Evolutionary conservation across 2,888 invertebrate species (phyloP).

Genomic region (Hyposoter didymator): DNA sequence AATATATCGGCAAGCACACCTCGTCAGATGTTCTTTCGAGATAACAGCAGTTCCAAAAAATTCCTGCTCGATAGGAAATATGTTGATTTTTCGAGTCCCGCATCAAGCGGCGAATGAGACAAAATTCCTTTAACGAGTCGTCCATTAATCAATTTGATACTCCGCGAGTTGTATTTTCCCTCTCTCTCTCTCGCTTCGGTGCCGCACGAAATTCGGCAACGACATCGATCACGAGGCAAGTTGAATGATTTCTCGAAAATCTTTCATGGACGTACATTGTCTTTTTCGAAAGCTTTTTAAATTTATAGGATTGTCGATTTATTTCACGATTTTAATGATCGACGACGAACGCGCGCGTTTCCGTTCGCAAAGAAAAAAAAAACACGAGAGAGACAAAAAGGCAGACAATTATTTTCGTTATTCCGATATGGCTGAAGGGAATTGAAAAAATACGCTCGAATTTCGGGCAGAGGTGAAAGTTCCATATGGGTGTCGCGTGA

Average conservation of each 20-base stretch:
- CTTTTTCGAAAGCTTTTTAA: background rate
- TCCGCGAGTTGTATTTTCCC: background rate
- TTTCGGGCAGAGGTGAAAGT: conserved; percentile 37
- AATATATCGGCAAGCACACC: conserved; percentile 35
- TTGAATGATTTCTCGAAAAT: conserved; percentile 1
- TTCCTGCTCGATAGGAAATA: conserved; percentile 1
- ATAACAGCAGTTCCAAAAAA: conserved; percentile 42
- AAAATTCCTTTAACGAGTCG: conserved; percentile 24
- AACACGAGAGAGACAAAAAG: too few relatives aligned
- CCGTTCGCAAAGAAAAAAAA: background rate
- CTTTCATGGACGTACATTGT: conserved; percentile 9
- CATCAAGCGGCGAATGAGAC: conserved; percentile 32
- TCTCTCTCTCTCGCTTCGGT: conserved; percentile 14
- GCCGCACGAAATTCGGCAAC: background rate
- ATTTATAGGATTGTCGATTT: conserved; percentile 4
- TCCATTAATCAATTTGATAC: conserved; percentile 57
- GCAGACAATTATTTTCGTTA: conserved; percentile 1
- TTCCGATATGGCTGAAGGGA: conserved; percentile 14
- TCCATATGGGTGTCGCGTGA: conserved; percentile 20
- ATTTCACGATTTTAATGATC: conserved; percentile 26
- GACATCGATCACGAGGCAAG: background rate
- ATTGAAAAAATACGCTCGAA: conserved; percentile 19
- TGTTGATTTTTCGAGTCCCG: conserved; percentile 8
- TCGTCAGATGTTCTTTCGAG: conserved; percentile 42
- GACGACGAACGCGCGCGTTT: conserved; percentile 11